Evolutionary conservation across 2,113 vertebrate species (phyloP), one percentile per base, ranked within the genome.

Genomic region (Chloebia gouldiae): DNA sequence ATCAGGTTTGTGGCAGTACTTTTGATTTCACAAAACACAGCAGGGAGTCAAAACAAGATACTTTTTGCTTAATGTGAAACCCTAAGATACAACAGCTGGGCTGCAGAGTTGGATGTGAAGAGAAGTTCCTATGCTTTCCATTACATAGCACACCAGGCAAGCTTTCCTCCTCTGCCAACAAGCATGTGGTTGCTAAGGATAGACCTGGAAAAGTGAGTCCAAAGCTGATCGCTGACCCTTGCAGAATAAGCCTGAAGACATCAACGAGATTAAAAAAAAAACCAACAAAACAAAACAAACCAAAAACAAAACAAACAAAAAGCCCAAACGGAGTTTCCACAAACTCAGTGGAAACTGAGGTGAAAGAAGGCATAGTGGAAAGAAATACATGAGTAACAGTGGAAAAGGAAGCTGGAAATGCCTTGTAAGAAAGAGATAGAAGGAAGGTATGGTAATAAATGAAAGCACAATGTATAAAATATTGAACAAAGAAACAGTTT

Each of bases 1-100:
- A 92, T 85, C 93, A 95, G 45, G 79, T 91, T 80, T 78, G 86
- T 88, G 91, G 93, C 91, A 91, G 91, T 42, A 83, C 69, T 77
- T 70, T 11, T 85, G 76, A 93, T 94, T 92, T 94, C 92, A 86
- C 82, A 95, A 95, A 94, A 91, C 2, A 0, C 8, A 0, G 10
- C 79, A 69, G 27, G 59, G 81, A 88, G 66, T 89, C 86, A 79
- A 92, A 90, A 47, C 86, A 93, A 90, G 66, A 13, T 28, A 65
- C 14, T 78, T 90, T 83, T 51, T 87, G 42, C 54, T 76, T 57
- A 65, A 87, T 39, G 39, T 63, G 63, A 92, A 76, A 44, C 56
- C 53, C 20, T 19, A 57, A 65, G 3, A 69, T 24, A 49, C 0
- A 3, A 61, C 11, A 60, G 51, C 44, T 39, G n/a, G 44, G 39